Evolutionary conservation across 2,113 vertebrate species (phyloP).

Genomic region (Canis aureus): DNA sequence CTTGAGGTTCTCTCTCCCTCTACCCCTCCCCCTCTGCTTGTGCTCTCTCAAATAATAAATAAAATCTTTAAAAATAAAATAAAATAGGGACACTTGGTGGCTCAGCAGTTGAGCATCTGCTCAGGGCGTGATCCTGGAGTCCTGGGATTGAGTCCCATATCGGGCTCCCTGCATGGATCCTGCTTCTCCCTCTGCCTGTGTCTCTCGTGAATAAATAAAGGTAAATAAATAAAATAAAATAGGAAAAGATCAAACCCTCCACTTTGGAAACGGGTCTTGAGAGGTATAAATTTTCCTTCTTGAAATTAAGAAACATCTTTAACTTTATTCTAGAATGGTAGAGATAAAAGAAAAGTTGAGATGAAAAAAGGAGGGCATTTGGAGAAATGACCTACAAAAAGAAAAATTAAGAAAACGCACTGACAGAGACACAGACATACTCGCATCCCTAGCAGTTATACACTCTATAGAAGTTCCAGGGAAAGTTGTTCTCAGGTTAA

Average conservation of each 20-base stretch:
- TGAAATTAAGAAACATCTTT: slow-evolving; percentile 9
- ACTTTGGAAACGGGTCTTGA: not conserved
- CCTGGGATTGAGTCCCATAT: no score
- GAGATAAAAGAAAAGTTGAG: not conserved
- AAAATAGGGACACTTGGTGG: no score
- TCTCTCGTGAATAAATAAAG: no score
- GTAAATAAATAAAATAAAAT: no score
- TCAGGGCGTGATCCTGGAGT: no score
- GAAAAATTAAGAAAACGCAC: not conserved
- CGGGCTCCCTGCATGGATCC: no score
- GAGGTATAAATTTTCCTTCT: not conserved
- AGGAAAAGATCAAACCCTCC: not conserved
- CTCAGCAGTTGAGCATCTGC: no score
- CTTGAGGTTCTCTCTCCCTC: no score
- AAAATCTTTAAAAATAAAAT: no score
- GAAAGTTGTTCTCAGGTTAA: not conserved
- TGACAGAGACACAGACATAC: not conserved
- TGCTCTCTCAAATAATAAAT: no score
- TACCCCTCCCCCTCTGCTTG: no score
- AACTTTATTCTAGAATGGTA: not conserved
- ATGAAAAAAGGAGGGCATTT: not conserved
- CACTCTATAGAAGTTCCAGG: fast-evolving
- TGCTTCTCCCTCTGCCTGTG: no score
- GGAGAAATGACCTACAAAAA: not conserved
- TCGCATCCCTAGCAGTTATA: not conserved